A percentile compares a stretch with the other conserved stretches of the same genome.
Evolutionary conservation across 1,140 invertebrate genomes (phyloP).

Genomic region (Nasonia longicornis): DNA sequence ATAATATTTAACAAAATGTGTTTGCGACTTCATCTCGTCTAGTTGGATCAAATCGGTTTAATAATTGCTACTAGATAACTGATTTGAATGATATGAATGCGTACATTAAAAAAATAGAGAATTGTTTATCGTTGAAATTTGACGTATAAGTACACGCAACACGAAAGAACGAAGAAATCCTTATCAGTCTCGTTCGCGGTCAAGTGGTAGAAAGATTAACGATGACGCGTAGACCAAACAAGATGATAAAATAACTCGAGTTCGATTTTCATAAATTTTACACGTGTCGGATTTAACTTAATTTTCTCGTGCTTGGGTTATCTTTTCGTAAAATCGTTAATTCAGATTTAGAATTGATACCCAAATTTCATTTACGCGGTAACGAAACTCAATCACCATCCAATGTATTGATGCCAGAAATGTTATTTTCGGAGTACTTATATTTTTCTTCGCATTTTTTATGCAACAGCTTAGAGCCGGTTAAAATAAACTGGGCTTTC

Average conservation of each 20-base stretch:
- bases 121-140: background rate
- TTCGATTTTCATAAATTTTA: background rate
- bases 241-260: background rate
- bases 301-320: background rate
- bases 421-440: too few relatives aligned
- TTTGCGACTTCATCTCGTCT: too few relatives aligned
- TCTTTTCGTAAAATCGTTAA: background rate
- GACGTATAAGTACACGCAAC: background rate
- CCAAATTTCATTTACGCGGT: too few relatives aligned
- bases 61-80: background rate
- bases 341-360: background rate
- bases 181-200: slow-evolving; percentile 37
- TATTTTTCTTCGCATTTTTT: too few relatives aligned
- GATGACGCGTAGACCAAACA: slow-evolving; percentile 3
- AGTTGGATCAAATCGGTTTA: background rate
- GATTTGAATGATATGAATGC: background rate
- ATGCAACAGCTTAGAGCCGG: too few relatives aligned
- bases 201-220: slow-evolving; percentile 35
- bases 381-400: too few relatives aligned
- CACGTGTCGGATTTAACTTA: background rate
- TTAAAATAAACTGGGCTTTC: background rate
- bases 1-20: too few relatives aligned
- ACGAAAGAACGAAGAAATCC: slow-evolving; percentile 12
- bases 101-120: background rate
- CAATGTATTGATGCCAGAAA: too few relatives aligned